Evolutionary conservation across 2,797 vertebrate genomes (phyloP), one percentile per base, ranked within the genome.

Genomic region (Galagoides demidoff): DNA sequence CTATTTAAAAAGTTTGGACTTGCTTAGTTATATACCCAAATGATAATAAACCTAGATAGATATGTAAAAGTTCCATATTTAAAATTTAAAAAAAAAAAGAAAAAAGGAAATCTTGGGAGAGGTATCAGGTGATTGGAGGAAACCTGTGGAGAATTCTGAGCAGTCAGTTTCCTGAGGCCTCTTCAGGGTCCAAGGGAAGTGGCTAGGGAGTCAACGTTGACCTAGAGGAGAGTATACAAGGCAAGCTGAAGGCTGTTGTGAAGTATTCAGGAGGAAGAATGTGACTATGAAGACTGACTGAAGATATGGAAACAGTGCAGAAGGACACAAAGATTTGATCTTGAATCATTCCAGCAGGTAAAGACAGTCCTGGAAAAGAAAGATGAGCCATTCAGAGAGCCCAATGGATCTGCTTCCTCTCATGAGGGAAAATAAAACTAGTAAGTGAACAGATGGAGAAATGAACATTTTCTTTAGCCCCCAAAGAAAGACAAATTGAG

Each of bases 361-460:
- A 85, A 49, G 43, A 86, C 22, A 43, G 49, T 29, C 49, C 10
- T 23, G 8, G 52, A 19, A 37, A 63, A 70, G 17, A 7, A 61
- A 23, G 27, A 59, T 20, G 31, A 91, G 29, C 59, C 20, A 8
- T 49, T 77, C 49, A 71, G 74, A 93, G 64, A 52, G 31, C 43
- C 95, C 76, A 63, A 22, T 49, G 34, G 49, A 90, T 25, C n/a
- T 73, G 29, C 37, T 90, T 84, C 68, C 49, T 79, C 78, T 45
- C 39, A 2, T 5, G 20, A 85, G 31, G 52, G 66, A 74, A 94
- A 91, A 71, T 55, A 84, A 59, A 94, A 86, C 71, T n/a, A 55
- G 87, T 34, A 93, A 63, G 63, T 92, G 66, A 92, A 96, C 79
- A 93, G 76, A 73, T 83, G 45, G 70, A 82, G 52, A 89, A 93